These are phyloP conservation scores for Blastomussa wellsi DNA, from an alignment of 92 coral and sea anemone genomes.

Conservation along the genomic window DNA sequence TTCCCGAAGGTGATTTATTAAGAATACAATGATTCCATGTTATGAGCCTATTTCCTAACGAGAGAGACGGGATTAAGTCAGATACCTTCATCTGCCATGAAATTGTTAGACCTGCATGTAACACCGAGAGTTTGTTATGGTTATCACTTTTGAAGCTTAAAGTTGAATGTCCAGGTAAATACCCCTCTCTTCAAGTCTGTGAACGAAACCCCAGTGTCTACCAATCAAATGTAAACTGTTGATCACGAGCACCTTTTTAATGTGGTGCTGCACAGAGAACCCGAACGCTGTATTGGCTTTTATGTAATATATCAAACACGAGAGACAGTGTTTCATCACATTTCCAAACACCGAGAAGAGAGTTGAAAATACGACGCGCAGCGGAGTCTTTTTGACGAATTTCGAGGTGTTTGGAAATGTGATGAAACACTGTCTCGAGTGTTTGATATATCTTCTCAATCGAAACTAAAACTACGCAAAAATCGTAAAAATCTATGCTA, in stretches of 20 bases:
- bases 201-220: not conserved
- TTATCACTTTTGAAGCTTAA: not conserved
- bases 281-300: no score
- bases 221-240: not conserved
- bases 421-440: no score
- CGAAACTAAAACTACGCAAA: no score
- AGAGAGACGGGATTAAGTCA: not conserved
- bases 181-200: not conserved
- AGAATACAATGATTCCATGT: not conserved
- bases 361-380: no score
- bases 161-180: not conserved
- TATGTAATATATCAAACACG: no score
- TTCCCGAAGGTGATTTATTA: conserved; percentile 62
- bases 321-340: no score
- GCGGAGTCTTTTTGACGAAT: no score
- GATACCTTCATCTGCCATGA: not conserved
- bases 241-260: not conserved
- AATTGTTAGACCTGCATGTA: not conserved
- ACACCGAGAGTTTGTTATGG: not conserved
- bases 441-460: no score
- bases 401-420: no score
- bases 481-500: no score
- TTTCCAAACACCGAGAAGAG: no score
- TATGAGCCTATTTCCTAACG: not conserved
- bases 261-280: not conserved